Evolutionary conservation across 1,140 invertebrate species (phyloP).

Genomic region (Liolophura sinensis): DNA sequence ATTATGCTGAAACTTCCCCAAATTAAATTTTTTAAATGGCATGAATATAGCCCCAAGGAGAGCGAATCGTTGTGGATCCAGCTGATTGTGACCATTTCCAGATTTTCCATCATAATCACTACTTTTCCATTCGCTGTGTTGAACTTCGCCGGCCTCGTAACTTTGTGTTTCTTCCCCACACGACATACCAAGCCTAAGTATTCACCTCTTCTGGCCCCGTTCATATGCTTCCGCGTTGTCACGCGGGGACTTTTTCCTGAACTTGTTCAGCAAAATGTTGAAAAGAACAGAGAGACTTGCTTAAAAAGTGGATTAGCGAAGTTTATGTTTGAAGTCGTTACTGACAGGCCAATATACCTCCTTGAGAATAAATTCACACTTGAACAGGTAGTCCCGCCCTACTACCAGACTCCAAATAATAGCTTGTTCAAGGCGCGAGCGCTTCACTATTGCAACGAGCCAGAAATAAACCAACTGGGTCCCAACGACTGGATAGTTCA

Average conservation of each 20-base stretch:
- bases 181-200: too few species aligned
- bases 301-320: constrained; percentile 88
- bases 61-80: too few species aligned
- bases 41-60: too few species aligned
- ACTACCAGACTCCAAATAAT: constrained; percentile 84
- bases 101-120: too few species aligned
- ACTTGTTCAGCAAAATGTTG: constrained; percentile 83
- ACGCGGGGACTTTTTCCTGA: constrained; percentile 93
- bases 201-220: constrained; percentile 69
- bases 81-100: too few species aligned
- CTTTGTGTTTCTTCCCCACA: too few species aligned
- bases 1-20: too few species aligned
- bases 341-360: constrained; percentile 81
- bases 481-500: constrained; percentile 96
- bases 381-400: constrained; percentile 82
- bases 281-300: constrained; percentile 85
- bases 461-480: constrained; percentile 77
- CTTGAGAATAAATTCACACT: constrained; percentile 71
- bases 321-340: constrained; percentile 95
- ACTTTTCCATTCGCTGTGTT: too few species aligned
- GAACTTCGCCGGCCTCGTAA: too few species aligned
- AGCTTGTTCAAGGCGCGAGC: constrained; percentile 94
- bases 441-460: constrained; percentile 92
- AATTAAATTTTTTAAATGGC: too few species aligned
- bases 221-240: constrained; percentile 92